Evolutionary conservation across 1,140 invertebrate species (phyloP).

Genomic region (Glomeris maerens): DNA sequence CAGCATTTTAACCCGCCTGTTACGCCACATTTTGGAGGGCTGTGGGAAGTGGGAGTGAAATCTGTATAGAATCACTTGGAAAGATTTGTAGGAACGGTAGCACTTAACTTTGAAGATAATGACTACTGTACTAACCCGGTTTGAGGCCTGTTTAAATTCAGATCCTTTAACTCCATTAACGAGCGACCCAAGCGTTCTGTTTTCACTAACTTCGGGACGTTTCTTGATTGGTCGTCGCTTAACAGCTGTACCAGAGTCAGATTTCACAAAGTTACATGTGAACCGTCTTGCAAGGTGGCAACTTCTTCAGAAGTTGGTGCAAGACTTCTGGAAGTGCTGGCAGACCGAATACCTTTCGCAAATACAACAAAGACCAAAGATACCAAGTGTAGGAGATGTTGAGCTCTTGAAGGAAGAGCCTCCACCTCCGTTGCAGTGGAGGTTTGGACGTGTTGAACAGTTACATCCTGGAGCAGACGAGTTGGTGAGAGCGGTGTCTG

Average conservation of each 20-base stretch:
- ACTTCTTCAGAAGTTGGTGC: not conserved
- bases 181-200: constrained; percentile 6
- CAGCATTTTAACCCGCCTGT: no score
- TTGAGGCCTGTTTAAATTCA: constrained; percentile 27
- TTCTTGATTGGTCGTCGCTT: constrained; percentile 12
- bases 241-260: not conserved
- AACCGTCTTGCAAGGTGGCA: not conserved
- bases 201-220: constrained; percentile 9
- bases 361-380: not conserved
- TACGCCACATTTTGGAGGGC: no score
- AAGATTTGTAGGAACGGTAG: constrained; percentile 8
- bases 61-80: constrained; percentile 12
- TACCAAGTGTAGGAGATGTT: not conserved
- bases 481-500: no score
- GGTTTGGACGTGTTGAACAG: no score
- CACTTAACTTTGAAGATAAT: constrained; percentile 22
- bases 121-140: constrained; percentile 21
- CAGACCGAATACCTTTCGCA: not conserved
- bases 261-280: not conserved
- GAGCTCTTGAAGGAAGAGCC: not conserved
- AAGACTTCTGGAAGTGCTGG: not conserved
- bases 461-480: no score
- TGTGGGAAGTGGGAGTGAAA: no score
- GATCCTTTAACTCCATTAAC: constrained; percentile 3
- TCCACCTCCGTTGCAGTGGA: no score